Percentiles rank a stretch among this genome's conserved stretches.
These are phyloP conservation scores for Cotesia vestalis DNA, from an alignment of 1,140 invertebrate species.

Conservation along the genomic window DNA sequence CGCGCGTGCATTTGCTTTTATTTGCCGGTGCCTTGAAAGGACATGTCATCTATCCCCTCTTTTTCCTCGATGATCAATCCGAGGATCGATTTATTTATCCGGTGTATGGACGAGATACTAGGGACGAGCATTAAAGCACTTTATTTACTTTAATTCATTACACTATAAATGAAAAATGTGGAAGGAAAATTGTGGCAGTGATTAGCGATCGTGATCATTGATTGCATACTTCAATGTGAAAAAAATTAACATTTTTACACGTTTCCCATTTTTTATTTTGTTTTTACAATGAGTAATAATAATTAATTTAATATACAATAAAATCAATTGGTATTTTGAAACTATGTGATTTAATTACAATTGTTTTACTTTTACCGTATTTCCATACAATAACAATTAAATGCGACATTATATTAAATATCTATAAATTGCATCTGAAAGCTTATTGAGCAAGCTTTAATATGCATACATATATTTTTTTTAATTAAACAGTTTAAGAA, in stretches of 20 bases:
- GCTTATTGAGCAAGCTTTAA: no score
- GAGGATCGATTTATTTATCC: conserved; percentile 26
- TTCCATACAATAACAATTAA: no score
- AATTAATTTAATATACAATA: no score
- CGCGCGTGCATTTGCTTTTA: conserved; percentile 5
- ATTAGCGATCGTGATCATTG: not conserved
- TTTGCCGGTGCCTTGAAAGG: conserved; percentile 16
- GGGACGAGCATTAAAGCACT: not conserved
- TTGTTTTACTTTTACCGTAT: no score
- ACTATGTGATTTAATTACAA: no score
- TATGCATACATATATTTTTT: no score
- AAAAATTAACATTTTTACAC: not conserved
- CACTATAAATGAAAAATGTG: not conserved
- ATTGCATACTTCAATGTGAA: not conserved
- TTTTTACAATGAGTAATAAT: no score
- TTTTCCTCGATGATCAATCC: conserved; percentile 2
- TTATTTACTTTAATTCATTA: conserved; percentile 3
- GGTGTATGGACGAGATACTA: not conserved
- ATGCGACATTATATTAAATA: no score
- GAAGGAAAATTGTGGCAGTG: not conserved
- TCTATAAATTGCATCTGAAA: no score
- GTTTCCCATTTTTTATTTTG: no score
- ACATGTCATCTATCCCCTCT: conserved; percentile 6
- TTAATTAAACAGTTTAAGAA: no score
- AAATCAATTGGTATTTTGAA: no score